phyloP scores from a whole-genome alignment of 2,797 vertebrate genomes.

The Channallabes apus region DNA sequence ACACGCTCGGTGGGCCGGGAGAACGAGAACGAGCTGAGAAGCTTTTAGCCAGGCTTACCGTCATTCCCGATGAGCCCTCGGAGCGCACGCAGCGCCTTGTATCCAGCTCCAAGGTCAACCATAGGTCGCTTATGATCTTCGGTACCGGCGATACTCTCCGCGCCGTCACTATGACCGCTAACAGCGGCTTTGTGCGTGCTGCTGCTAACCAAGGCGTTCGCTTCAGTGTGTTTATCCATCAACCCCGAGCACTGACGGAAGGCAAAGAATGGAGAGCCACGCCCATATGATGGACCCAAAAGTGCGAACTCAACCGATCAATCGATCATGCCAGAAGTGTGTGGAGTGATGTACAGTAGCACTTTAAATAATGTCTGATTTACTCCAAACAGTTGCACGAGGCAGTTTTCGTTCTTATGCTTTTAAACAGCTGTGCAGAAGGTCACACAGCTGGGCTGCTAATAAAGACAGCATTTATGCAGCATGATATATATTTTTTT shows the following conservation, averaged over 20 bases:
- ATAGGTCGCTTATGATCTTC: conserved; percentile 88
- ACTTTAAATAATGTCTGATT: conserved; percentile 32
- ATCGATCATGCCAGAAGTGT: too few species aligned
- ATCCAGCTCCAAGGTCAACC: conserved; percentile 88
- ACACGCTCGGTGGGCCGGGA: conserved; percentile 85
- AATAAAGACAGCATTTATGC: conserved; percentile 16
- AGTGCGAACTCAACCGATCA: background rate
- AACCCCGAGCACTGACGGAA: conserved; percentile 91
- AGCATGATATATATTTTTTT: conserved; percentile 23
- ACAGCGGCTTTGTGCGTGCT: conserved; percentile 92
- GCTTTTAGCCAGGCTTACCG: conserved; percentile 77
- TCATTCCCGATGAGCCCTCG: conserved; percentile 87
- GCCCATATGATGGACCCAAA: conserved; percentile 64
- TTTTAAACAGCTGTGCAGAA: conserved; percentile 8
- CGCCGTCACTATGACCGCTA: conserved; percentile 94
- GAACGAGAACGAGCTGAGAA: conserved; percentile 82
- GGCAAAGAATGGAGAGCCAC: conserved; percentile 89
- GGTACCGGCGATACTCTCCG: conserved; percentile 89
- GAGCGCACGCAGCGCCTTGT: conserved; percentile 82
- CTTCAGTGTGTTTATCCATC: conserved; percentile 93
- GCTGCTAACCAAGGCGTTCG: conserved; percentile 91
- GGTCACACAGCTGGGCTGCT: conserved; percentile 25
- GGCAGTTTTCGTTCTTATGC: background rate
- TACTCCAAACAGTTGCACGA: conserved; percentile 21
- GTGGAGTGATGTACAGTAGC: background rate